Evolutionary conservation across 2,797 vertebrate species (phyloP), one percentile per base, ranked within the genome.

Genomic region (Trichosurus vulpecula): DNA sequence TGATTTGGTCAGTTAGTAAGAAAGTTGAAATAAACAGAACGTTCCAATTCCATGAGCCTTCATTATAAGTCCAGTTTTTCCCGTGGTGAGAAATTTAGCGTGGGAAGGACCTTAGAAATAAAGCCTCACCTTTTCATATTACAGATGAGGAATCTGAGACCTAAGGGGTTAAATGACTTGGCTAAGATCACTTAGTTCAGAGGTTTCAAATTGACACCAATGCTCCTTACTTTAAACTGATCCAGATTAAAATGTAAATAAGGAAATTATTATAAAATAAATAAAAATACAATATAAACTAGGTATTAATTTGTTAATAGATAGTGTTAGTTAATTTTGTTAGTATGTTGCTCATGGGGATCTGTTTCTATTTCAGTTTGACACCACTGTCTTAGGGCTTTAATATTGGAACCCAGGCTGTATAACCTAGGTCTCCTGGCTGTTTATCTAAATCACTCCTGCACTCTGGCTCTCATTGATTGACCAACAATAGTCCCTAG

Each of bases 121-220:
- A 54, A 94, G 54, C 56, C 58, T 92, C 12, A 16, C 22, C 29
- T 87, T 29, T 96, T 96, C 22, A 81, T 93, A 92, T 95, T 94
- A 56, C 92, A 93, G 90, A 74, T 94, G 74, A 66, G 14, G 12
- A 93, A 87, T 58, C 25, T 31, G 25, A 94, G 94, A 54, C 52
- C n/a, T 57, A 94, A 58, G 90, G 19, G 19, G 19, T 4, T 93
- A 91, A 53, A 30, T 93, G 51, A 95, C 91, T 54, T 51, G 6
- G 31, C 94, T 19, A 89, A 91, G 35, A 91, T 92, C 52, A 51
- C 53, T 47, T 13, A 53, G 58, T 19, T 91, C 52, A 11, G 29
- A 94, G 41, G 10, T 93, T 55, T 31, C 14, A 93, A 31, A 93
- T 91, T 91, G 74, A 47, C 25, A 47, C 74, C 41, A 87, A 4